Percentiles rank a stretch among this genome's conserved stretches.
phyloP scores from a whole-genome alignment of 2,888 invertebrate species.

The Sinhomidia bicolor region DNA sequence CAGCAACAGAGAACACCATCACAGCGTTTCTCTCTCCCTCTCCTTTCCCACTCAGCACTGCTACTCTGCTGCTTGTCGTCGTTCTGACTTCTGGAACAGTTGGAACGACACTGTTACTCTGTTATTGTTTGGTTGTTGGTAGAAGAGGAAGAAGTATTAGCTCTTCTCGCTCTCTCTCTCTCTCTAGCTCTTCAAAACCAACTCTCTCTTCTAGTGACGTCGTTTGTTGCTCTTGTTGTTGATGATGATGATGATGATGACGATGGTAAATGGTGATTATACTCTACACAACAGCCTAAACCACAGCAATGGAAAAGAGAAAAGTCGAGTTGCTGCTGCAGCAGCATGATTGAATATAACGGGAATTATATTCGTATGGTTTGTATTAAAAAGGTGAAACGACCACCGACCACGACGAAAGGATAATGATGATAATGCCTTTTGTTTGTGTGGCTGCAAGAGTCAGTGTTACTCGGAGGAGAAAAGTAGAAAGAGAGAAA shows the following conservation, averaged over 20 bases:
- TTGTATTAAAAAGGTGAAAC: background rate
- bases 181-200: background rate
- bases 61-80: background rate
- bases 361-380: background rate
- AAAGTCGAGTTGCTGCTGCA: slow-evolving; percentile 15
- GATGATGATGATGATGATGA: slow-evolving; percentile 17
- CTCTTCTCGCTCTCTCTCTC: slow-evolving; percentile 22
- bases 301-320: slow-evolving; percentile 44
- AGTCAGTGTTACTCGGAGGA: background rate
- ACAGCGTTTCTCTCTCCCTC: background rate
- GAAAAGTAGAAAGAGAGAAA: slow-evolving; percentile 4
- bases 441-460: background rate
- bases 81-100: slow-evolving; percentile 56
- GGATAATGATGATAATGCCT: background rate
- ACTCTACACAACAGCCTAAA: slow-evolving; percentile 34
- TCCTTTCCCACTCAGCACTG: background rate
- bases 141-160: slow-evolving; percentile 48
- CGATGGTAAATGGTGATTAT: slow-evolving; percentile 19
- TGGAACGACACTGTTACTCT: slow-evolving; percentile 56
- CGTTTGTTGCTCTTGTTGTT: slow-evolving; percentile 26
- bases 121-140: slow-evolving; percentile 53
- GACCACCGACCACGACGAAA: background rate
- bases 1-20: slow-evolving; percentile 24
- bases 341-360: slow-evolving; percentile 21
- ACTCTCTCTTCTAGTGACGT: slow-evolving; percentile 44